Conservation (phyloP, 2,797 vertebrate genomes). For the Urocyon cinereoargenteus region DNA sequence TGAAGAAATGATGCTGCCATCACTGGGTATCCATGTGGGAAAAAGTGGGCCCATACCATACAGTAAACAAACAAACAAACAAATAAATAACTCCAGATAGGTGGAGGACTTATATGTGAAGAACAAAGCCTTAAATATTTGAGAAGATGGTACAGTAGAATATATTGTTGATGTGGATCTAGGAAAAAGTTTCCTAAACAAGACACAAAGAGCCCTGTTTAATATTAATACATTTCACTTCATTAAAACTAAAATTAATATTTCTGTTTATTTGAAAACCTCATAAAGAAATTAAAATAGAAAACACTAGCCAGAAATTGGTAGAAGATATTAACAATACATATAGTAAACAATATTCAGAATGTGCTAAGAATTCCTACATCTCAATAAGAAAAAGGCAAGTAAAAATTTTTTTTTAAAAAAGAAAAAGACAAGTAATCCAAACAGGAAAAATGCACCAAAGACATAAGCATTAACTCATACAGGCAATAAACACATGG, state of each 20-base stretch:
- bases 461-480: neutral
- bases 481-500: neutral
- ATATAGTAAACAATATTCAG: neutral
- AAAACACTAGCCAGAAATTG: neutral
- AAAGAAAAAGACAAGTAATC: neutral
- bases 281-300: neutral
- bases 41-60: neutral
- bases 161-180: neutral
- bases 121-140: neutral
- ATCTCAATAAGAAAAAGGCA: neutral
- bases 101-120: neutral
- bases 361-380: neutral
- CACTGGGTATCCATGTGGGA: neutral
- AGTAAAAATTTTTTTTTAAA: neutral
- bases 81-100: neutral
- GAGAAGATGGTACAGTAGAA: neutral
- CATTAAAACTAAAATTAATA: neutral
- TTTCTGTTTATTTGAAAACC: neutral
- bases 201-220: neutral
- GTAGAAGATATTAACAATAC: neutral
- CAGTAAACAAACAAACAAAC: neutral
- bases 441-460: neutral
- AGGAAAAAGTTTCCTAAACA: neutral
- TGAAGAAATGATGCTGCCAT: neutral
- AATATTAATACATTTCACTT: neutral